phyloP scores from a whole-genome alignment of 1,140 invertebrate genomes.

The Scaptodrosophila lebanonensis region DNA sequence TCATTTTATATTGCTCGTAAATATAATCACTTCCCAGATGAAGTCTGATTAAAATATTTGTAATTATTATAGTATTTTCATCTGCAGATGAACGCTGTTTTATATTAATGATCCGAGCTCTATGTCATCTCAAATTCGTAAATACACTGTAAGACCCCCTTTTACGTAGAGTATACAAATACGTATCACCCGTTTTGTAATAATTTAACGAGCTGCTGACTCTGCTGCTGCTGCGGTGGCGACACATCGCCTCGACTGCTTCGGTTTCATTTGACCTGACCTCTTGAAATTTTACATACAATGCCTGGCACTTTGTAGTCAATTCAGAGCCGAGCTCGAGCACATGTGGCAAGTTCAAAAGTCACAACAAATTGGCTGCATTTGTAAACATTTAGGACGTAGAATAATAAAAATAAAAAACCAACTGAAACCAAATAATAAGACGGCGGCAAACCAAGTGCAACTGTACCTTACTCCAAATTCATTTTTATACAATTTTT shows the following conservation, averaged over 20 bases:
- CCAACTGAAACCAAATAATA: background rate
- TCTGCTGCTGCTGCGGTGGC: slow-evolving; percentile 13
- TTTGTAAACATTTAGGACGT: slow-evolving; percentile 68
- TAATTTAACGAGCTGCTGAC: slow-evolving; percentile 39
- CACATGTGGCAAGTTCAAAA: slow-evolving; percentile 73
- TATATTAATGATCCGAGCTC: too few species aligned
- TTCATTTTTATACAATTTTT: slow-evolving; percentile 66
- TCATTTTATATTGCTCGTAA: too few species aligned
- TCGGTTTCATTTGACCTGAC: slow-evolving; percentile 29
- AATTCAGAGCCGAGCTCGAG: slow-evolving; percentile 38
- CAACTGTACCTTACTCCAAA: slow-evolving; percentile 41
- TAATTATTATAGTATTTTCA: slow-evolving; percentile 12
- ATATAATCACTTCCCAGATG: too few species aligned
- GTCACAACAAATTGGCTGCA: slow-evolving; percentile 73
- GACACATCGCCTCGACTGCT: background rate
- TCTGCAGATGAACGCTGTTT: too few species aligned
- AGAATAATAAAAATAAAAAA: slow-evolving; percentile 35
- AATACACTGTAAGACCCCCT: too few species aligned
- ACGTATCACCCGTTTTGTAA: slow-evolving; percentile 6
- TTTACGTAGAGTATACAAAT: too few species aligned
- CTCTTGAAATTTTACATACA: slow-evolving; percentile 54
- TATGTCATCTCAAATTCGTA: too few species aligned
- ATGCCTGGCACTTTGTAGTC: slow-evolving; percentile 1
- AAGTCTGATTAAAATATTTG: slow-evolving; percentile 13
- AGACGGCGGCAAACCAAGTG: slow-evolving; percentile 1